Evolutionary conservation across 2,113 vertebrate genomes (phyloP).

Genomic region (Emydura subglobosa): DNA sequence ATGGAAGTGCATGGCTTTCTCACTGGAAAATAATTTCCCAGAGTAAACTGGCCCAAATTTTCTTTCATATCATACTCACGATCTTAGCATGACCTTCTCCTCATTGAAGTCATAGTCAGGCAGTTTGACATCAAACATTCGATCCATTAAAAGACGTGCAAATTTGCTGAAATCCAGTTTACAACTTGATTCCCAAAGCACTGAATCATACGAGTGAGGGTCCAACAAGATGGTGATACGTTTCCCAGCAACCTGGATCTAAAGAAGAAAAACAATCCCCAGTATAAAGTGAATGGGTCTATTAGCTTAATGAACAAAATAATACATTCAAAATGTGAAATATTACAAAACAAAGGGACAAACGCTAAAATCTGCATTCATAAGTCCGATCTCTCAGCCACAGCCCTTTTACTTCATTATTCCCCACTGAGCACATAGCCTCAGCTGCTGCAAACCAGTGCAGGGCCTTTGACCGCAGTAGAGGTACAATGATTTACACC

Average conservation of each 20-base stretch:
- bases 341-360: background rate
- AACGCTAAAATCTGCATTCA: background rate
- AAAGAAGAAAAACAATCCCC: background rate
- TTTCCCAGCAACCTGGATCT: conserved; percentile 87
- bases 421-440: background rate
- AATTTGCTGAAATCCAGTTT: conserved; percentile 86
- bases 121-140: conserved; percentile 87
- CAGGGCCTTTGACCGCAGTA: background rate
- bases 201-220: conserved; percentile 84
- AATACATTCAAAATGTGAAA: background rate
- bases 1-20: background rate
- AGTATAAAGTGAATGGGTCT: background rate
- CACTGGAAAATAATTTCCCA: background rate
- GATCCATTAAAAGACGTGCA: conserved; percentile 86
- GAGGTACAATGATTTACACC: no score
- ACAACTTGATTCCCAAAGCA: conserved; percentile 77
- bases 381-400: background rate
- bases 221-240: conserved; percentile 88
- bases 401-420: background rate
- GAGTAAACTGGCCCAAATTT: background rate
- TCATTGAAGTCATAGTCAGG: conserved; percentile 73
- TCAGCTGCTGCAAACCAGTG: background rate
- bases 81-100: conserved; percentile 82
- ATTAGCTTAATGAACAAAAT: background rate
- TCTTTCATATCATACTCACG: conserved; percentile 76